Evolutionary conservation across 1,140 invertebrate genomes (phyloP).

Genomic region (Eueides isabella): DNA sequence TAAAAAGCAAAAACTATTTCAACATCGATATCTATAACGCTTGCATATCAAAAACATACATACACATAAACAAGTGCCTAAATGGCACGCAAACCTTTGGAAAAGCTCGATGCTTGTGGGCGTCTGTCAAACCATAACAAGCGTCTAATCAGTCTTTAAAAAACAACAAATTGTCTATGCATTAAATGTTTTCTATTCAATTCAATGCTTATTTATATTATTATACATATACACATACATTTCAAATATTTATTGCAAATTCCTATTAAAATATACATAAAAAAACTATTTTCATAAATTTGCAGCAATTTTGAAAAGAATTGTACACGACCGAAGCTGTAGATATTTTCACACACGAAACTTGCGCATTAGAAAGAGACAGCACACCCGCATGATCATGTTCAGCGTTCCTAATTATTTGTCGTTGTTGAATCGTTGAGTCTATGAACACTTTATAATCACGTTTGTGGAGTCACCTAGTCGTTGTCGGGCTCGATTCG

Average conservation of each 20-base stretch:
- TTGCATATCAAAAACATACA: no score
- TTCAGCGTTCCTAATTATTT: slow-evolving; percentile 19
- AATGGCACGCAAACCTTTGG: no score
- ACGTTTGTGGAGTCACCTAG: slow-evolving; percentile 43
- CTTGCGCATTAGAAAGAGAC: slow-evolving; percentile 24
- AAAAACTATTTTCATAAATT: neutral
- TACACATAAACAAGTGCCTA: no score
- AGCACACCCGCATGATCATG: slow-evolving; percentile 24
- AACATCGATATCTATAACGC: no score
- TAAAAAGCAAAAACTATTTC: no score
- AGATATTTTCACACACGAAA: neutral
- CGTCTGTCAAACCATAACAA: no score
- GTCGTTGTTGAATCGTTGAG: slow-evolving; percentile 1
- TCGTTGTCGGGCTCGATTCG: slow-evolving; percentile 44
- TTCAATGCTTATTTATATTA: neutral
- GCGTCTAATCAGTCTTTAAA: no score
- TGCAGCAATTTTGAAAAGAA: neutral
- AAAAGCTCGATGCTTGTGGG: no score
- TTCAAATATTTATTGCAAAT: no score
- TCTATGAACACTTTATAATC: slow-evolving; percentile 21
- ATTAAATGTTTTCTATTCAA: no score
- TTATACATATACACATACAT: neutral
- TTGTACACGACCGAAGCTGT: neutral
- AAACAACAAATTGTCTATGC: neutral
- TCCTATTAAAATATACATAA: no score